Percentiles rank a stretch among this genome's conserved stretches.
Evolutionary conservation across 2,888 invertebrate genomes (phyloP).

Genomic region (Nebria brevicollis): DNA sequence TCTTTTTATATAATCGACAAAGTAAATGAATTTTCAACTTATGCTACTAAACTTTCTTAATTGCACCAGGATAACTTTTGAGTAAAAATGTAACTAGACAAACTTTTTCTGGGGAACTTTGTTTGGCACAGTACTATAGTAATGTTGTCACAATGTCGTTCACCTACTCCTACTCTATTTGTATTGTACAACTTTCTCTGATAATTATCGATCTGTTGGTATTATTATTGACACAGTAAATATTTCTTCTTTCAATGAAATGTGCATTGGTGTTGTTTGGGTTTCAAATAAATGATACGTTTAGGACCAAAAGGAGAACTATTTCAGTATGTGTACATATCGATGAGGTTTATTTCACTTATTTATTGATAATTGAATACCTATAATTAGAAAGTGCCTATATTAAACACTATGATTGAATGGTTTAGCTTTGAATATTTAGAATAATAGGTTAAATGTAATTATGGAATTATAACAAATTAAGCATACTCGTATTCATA

Average conservation of each 20-base stretch:
- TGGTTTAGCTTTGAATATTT: background rate
- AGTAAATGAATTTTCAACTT: no score
- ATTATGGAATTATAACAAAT: background rate
- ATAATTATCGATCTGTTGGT: background rate
- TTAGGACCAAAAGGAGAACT: no score
- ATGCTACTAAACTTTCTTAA: background rate
- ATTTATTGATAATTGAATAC: no score
- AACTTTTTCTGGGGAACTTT: background rate
- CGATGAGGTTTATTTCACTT: no score
- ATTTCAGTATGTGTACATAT: no score
- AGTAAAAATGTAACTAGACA: background rate
- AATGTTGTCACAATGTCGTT: slow-evolving; percentile 1
- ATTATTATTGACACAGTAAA: background rate
- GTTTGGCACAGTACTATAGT: background rate
- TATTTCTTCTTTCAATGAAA: background rate
- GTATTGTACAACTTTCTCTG: background rate
- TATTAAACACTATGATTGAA: background rate
- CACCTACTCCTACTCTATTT: background rate
- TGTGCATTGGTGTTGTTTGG: no score
- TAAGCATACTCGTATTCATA: background rate
- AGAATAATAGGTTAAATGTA: background rate
- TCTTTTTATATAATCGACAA: no score
- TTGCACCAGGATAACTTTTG: background rate
- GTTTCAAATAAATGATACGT: no score
- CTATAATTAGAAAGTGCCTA: no score